Conservation (phyloP, 2,797 vertebrate species). For the Leptodactylus fallax region DNA sequence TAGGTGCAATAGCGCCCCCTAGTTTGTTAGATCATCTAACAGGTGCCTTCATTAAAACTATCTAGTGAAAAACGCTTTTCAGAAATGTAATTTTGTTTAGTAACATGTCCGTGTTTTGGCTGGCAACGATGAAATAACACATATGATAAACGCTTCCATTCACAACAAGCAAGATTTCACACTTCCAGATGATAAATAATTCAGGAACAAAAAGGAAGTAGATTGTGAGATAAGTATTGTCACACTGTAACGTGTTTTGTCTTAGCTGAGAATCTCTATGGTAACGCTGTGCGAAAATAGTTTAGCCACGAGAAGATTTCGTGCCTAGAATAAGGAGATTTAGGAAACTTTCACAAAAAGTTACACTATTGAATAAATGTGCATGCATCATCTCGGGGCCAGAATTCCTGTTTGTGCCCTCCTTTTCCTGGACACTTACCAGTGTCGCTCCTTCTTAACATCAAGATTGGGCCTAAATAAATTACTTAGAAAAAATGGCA, state of each 20-base stretch:
- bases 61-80: no score
- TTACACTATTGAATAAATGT: background rate
- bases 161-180: slow-evolving; percentile 10
- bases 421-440: background rate
- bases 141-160: background rate
- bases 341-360: slow-evolving; percentile 37
- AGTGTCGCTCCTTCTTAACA: background rate
- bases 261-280: slow-evolving; percentile 65
- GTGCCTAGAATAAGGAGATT: slow-evolving; percentile 72
- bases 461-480: no score
- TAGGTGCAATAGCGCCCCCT: background rate
- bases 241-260: slow-evolving; percentile 12
- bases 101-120: background rate
- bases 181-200: slow-evolving; percentile 19
- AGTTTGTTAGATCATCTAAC: no score
- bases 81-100: background rate
- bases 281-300: slow-evolving; percentile 72
- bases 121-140: background rate
- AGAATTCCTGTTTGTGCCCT: background rate
- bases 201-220: background rate
- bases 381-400: background rate
- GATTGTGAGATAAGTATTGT: slow-evolving; percentile 26
- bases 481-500: no score
- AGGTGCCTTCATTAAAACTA: no score
- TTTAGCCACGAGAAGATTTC: slow-evolving; percentile 70